These are phyloP conservation scores for Cariama cristata DNA, from an alignment of 2,113 vertebrate genomes.

Conservation along the genomic window DNA sequence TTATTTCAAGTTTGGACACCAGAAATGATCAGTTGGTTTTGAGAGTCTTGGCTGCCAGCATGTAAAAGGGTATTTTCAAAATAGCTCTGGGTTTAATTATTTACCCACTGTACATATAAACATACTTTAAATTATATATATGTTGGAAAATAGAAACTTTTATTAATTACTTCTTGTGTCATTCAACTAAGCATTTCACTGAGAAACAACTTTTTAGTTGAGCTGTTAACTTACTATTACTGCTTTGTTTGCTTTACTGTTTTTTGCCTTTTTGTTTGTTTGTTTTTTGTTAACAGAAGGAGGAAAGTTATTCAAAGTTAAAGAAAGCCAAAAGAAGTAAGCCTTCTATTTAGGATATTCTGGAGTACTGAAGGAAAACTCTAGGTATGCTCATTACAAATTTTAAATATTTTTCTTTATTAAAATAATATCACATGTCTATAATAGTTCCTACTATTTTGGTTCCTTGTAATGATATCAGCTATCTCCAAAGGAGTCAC, in stretches of 20 bases:
- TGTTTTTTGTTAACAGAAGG: slow-evolving; percentile 69
- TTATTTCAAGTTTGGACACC: not conserved
- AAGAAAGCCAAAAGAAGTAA: slow-evolving; percentile 72
- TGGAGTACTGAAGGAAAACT: slow-evolving; percentile 63
- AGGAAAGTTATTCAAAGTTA: slow-evolving; percentile 50
- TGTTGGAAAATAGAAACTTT: not conserved
- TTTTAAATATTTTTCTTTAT: not conserved
- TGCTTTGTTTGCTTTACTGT: not conserved
- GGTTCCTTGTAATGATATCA: not conserved
- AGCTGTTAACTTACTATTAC: not conserved
- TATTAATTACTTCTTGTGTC: not conserved
- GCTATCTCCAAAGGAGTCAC: not conserved
- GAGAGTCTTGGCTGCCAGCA: not conserved
- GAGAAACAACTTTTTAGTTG: not conserved
- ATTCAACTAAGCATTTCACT: not conserved
- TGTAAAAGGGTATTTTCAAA: not conserved
- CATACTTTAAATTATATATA: not conserved
- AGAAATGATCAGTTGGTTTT: not conserved
- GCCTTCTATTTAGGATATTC: slow-evolving; percentile 38
- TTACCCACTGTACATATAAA: not conserved
- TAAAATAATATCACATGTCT: not conserved
- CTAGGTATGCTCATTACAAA: slow-evolving; percentile 67
- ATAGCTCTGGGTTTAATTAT: not conserved
- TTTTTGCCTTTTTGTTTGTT: not conserved
- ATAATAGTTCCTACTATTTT: not conserved